Percentiles rank a stretch among this genome's conserved stretches.
phyloP scores from a whole-genome alignment of 2,888 invertebrate genomes.

The Parnassius mnemosyne region DNA sequence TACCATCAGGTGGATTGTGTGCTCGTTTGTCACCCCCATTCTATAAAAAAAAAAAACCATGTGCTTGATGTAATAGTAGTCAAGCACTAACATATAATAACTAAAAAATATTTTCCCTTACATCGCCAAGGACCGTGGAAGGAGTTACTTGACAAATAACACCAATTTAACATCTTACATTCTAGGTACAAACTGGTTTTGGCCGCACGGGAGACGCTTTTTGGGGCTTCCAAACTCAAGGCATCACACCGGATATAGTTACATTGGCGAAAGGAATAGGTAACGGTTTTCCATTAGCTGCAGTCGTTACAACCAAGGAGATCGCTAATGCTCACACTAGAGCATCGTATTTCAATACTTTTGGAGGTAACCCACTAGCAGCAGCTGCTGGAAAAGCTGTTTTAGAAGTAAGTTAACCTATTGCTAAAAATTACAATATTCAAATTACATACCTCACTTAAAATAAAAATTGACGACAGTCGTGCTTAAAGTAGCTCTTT shows the following conservation, averaged over 20 bases:
- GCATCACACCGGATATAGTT: slow-evolving; percentile 94
- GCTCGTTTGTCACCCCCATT: no score
- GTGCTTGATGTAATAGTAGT: no score
- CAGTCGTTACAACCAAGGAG: slow-evolving; percentile 94
- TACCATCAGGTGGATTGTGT: no score
- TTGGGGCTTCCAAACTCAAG: slow-evolving; percentile 98
- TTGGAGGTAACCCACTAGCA: slow-evolving; percentile 96
- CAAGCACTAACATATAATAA: no score
- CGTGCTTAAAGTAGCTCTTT: no score
- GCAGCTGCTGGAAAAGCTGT: slow-evolving; percentile 95
- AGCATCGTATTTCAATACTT: slow-evolving; percentile 96
- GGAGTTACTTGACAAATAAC: no score
- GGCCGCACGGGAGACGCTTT: slow-evolving; percentile 96
- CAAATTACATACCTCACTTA: no score
- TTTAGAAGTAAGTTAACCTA: slow-evolving; percentile 84
- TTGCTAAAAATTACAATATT: no score
- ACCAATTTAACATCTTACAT: background rate
- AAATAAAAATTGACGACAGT: no score
- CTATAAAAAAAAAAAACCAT: no score
- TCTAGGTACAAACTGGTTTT: slow-evolving; percentile 96
- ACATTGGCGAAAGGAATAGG: slow-evolving; percentile 97
- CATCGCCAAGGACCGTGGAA: no score
- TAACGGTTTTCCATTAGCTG: slow-evolving; percentile 97
- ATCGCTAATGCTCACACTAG: slow-evolving; percentile 89
- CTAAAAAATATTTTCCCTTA: no score